These are phyloP conservation scores for Sphenodon punctatus DNA, from an alignment of 2,797 vertebrate genomes.

Conservation along the genomic window DNA sequence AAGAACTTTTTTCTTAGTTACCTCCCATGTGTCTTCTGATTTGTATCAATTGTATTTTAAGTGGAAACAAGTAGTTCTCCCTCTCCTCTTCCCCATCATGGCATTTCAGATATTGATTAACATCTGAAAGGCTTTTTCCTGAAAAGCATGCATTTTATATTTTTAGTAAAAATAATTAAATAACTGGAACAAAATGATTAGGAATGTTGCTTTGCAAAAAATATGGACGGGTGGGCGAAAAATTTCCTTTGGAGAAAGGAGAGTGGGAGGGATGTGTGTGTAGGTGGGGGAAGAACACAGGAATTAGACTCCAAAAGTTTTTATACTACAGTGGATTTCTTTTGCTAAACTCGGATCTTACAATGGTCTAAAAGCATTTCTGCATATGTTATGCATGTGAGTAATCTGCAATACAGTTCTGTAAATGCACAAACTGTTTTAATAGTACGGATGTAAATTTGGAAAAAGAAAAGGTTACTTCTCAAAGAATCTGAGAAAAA, in stretches of 20 bases:
- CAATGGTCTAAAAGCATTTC: background rate
- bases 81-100: no score
- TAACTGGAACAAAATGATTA: background rate
- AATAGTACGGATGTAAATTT: conserved; percentile 20
- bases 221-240: background rate
- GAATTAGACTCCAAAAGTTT: background rate
- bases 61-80: background rate
- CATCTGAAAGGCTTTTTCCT: background rate
- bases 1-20: background rate
- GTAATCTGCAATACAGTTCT: background rate
- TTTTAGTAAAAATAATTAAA: background rate
- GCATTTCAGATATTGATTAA: background rate
- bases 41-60: background rate
- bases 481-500: conserved; percentile 49
- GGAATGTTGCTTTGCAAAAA: background rate
- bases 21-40: background rate
- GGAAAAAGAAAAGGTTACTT: conserved; percentile 29
- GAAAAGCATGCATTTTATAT: background rate
- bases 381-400: background rate
- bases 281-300: background rate
- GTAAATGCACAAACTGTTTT: background rate
- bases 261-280: background rate
- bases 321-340: background rate
- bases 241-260: background rate
- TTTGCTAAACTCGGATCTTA: background rate